These are phyloP conservation scores for Lepeophtheirus salmonis DNA, from an alignment of 1,140 invertebrate genomes.

Conservation along the genomic window DNA sequence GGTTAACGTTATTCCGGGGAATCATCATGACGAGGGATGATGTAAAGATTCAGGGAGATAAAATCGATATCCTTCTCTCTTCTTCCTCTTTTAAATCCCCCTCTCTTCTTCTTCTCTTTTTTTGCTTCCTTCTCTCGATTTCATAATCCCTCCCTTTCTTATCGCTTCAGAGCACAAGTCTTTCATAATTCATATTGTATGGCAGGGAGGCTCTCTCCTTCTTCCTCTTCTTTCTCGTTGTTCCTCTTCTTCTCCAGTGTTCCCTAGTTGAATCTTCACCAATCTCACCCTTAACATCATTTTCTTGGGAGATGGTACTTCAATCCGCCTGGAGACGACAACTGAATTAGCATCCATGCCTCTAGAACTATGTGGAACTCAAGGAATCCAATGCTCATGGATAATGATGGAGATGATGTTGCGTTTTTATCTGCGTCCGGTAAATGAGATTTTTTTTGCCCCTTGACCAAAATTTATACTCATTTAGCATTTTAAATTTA, in stretches of 20 bases:
- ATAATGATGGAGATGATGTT: constrained; percentile 11
- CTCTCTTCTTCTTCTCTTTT: neutral
- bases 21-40: neutral
- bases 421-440: constrained; percentile 1
- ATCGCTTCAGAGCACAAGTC: neutral
- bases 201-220: no score
- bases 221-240: neutral
- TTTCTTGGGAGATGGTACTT: no score
- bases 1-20: no score
- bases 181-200: no score
- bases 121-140: neutral
- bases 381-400: constrained; percentile 9
- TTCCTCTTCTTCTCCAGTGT: neutral
- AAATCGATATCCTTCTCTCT: neutral
- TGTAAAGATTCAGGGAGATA: neutral
- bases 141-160: neutral
- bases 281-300: no score
- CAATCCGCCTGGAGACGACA: no score
- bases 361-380: neutral
- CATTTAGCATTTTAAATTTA: no score
- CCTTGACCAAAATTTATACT: no score
- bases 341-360: no score
- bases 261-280: no score
- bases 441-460: no score
- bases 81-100: neutral